Conservation (phyloP, 1,140 invertebrate genomes). For the Trichonephila clavata region DNA sequence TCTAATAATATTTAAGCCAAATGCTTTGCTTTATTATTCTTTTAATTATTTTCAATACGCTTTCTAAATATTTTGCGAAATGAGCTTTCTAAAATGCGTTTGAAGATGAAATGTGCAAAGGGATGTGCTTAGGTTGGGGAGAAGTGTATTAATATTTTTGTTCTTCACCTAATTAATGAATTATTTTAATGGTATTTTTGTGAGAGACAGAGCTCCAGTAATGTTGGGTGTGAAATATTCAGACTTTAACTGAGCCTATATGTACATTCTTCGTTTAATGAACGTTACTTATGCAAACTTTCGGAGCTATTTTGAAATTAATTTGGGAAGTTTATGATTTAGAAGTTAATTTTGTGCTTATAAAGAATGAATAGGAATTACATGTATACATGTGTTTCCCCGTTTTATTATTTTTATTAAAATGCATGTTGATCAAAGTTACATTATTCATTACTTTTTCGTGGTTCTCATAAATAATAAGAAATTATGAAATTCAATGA, state of each 20-base stretch:
- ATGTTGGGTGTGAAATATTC: slow-evolving; percentile 3
- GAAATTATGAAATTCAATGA: no score
- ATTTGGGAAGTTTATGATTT: not conserved
- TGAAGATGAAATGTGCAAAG: not conserved
- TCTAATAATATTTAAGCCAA: slow-evolving; percentile 66
- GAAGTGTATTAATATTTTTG: slow-evolving; percentile 11
- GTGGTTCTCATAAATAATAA: no score
- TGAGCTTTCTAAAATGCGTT: slow-evolving; percentile 39
- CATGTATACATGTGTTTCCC: not conserved
- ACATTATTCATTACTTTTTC: no score
- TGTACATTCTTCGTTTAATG: slow-evolving; percentile 11
- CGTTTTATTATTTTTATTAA: no score
- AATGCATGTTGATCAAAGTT: no score
- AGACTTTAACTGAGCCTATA: not conserved
- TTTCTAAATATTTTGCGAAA: slow-evolving; percentile 49
- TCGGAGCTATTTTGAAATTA: not conserved
- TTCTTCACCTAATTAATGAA: slow-evolving; percentile 18
- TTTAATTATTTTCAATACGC: slow-evolving; percentile 44
- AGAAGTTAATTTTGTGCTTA: not conserved
- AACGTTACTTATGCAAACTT: not conserved
- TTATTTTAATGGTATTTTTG: slow-evolving; percentile 23
- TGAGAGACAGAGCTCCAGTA: not conserved
- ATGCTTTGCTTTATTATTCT: slow-evolving; percentile 35
- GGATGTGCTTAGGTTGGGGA: not conserved
- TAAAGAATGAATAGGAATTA: not conserved